A percentile compares a stretch with the other conserved stretches of the same genome.
Evolutionary conservation across 2,888 invertebrate genomes (phyloP).

Genomic region (Euspilapteryx auroguttella): DNA sequence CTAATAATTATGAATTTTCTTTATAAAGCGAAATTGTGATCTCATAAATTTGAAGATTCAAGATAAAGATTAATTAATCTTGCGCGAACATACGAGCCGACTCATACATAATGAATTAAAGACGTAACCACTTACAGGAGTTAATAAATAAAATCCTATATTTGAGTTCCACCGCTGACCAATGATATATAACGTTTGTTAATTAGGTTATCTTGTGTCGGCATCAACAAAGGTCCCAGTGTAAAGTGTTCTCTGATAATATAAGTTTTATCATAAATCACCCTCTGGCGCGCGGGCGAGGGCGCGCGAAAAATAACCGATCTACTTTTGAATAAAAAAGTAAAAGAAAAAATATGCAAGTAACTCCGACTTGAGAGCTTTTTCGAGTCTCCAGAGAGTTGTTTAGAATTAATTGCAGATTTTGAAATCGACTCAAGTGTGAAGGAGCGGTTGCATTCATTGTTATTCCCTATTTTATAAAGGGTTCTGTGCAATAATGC

Average conservation of each 20-base stretch:
- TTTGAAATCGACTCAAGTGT: constrained; percentile 1
- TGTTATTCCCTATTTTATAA: too few relatives aligned
- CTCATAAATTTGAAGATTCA: constrained; percentile 22
- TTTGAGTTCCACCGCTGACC: constrained; percentile 34
- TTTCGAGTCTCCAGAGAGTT: constrained; percentile 37
- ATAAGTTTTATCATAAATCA: constrained; percentile 58
- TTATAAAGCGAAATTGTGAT: constrained; percentile 23
- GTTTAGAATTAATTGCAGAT: constrained; percentile 47
- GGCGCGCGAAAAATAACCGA: constrained; percentile 46
- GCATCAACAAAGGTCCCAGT: constrained; percentile 43
- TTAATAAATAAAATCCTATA: constrained; percentile 41
- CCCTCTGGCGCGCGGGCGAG: constrained; percentile 39
- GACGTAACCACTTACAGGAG: constrained; percentile 14
- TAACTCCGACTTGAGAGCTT: constrained; percentile 55
- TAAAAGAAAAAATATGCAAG: constrained; percentile 56
- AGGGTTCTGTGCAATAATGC: too few relatives aligned
- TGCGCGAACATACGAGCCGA: constrained; percentile 15
- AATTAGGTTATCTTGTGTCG: constrained; percentile 56
- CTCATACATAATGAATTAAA: constrained; percentile 14
- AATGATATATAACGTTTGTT: constrained; percentile 53
- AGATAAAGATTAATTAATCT: constrained; percentile 34
- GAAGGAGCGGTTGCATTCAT: too few relatives aligned
- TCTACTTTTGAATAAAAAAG: constrained; percentile 18
- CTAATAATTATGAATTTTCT: too few relatives aligned
- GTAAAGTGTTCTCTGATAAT: constrained; percentile 55